Evolutionary conservation across 2,888 invertebrate species (phyloP).

Genomic region (Blastobasis adustella): DNA sequence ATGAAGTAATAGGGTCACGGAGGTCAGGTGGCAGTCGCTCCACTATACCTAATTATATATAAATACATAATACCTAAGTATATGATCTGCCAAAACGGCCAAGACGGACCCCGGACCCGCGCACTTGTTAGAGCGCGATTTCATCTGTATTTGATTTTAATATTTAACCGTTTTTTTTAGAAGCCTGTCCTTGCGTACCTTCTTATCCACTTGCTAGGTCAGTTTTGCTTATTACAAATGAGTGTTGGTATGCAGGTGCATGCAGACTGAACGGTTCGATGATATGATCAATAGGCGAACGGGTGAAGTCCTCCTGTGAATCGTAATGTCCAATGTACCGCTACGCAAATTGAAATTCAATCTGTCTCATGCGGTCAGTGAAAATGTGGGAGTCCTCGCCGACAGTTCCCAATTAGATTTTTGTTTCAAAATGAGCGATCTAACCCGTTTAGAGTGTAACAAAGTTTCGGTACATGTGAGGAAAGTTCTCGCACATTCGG

Average conservation of each 20-base stretch:
- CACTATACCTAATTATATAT: too few relatives aligned
- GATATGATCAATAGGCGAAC: slow-evolving; percentile 53
- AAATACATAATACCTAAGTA: too few relatives aligned
- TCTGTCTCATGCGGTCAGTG: slow-evolving; percentile 52
- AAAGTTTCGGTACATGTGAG: slow-evolving; percentile 53
- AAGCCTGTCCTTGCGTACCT: too few relatives aligned
- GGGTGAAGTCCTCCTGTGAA: slow-evolving; percentile 43
- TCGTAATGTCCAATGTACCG: slow-evolving; percentile 60
- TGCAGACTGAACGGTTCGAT: slow-evolving; percentile 35
- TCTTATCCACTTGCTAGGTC: not conserved
- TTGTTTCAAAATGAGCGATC: slow-evolving; percentile 62
- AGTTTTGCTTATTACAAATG: slow-evolving; percentile 5
- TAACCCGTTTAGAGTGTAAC: slow-evolving; percentile 48
- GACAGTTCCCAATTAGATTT: slow-evolving; percentile 57
- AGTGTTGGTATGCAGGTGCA: slow-evolving; percentile 13
- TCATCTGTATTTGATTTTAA: too few relatives aligned
- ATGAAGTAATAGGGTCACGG: too few relatives aligned
- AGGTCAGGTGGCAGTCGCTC: too few relatives aligned
- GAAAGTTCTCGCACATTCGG: slow-evolving; percentile 40
- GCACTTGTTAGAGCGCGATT: too few relatives aligned
- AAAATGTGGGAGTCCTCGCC: slow-evolving; percentile 60
- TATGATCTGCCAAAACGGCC: too few relatives aligned
- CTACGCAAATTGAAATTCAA: slow-evolving; percentile 69
- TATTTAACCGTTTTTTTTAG: too few relatives aligned
- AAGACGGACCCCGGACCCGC: too few relatives aligned